A percentile compares a stretch with the other conserved stretches of the same genome.
These are phyloP conservation scores for Linurgus olivaceus DNA, from an alignment of 2,797 vertebrate species.

Conservation along the genomic window DNA sequence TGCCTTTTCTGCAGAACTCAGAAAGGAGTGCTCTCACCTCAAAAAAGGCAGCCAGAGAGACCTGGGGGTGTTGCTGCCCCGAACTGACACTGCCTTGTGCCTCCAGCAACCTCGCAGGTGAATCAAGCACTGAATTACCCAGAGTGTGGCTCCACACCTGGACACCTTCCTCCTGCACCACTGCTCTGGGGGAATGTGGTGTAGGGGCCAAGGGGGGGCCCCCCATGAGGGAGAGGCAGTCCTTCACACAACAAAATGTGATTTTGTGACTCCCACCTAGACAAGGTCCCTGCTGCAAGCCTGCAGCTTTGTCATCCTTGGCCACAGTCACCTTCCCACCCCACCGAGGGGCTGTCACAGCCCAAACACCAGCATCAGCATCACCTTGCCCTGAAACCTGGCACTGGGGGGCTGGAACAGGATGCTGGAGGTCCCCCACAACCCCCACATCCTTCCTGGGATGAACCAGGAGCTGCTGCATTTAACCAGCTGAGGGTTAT, in stretches of 20 bases:
- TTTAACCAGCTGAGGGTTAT: background rate
- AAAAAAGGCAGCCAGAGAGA: background rate
- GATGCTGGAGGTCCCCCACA: background rate
- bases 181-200: fast-evolving
- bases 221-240: background rate
- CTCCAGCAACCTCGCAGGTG: fast-evolving
- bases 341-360: fast-evolving
- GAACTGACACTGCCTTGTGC: fast-evolving
- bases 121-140: background rate
- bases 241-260: background rate
- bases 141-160: background rate
- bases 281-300: background rate
- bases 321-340: background rate
- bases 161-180: background rate
- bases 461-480: background rate
- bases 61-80: background rate
- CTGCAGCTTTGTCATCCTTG: background rate
- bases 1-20: background rate
- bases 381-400: fast-evolving
- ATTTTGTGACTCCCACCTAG: no score
- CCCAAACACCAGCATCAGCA: background rate
- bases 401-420: background rate
- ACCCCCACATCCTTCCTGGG: background rate
- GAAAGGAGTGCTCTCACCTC: background rate
- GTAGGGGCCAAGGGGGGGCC: no score